phyloP scores from a whole-genome alignment of 2,113 vertebrate genomes.

The Engraulis encrasicolus region DNA sequence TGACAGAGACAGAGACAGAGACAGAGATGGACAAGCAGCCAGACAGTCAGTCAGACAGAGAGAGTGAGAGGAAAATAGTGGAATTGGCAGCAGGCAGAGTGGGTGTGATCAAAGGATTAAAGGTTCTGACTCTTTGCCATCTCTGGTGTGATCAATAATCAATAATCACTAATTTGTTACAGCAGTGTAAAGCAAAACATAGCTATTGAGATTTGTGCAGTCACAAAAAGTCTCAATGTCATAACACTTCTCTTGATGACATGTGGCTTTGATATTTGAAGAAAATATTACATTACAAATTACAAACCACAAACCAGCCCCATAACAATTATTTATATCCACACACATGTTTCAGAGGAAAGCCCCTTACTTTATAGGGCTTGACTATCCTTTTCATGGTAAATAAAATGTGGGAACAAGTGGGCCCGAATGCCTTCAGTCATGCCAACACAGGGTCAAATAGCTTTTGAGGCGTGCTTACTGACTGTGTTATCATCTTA shows the following conservation, averaged over 20 bases:
- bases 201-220: background rate
- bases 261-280: background rate
- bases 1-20: background rate
- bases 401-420: background rate
- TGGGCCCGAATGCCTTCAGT: background rate
- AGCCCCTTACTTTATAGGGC: too few species aligned
- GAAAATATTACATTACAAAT: background rate
- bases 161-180: background rate
- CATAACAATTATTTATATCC: background rate
- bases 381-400: background rate
- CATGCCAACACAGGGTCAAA: background rate
- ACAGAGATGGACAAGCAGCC: background rate
- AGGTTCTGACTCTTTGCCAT: too few species aligned
- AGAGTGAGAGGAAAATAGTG: background rate
- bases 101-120: too few species aligned
- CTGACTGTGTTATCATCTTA: slow-evolving; percentile 15
- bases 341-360: background rate
- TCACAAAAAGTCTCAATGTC: background rate
- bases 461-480: background rate
- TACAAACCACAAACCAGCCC: background rate
- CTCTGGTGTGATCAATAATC: too few species aligned
- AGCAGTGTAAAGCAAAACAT: background rate
- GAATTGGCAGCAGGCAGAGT: background rate
- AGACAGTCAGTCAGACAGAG: background rate
- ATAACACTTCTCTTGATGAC: background rate